Conservation (phyloP, 2,113 vertebrate genomes). For the Scatophagus argus region DNA sequence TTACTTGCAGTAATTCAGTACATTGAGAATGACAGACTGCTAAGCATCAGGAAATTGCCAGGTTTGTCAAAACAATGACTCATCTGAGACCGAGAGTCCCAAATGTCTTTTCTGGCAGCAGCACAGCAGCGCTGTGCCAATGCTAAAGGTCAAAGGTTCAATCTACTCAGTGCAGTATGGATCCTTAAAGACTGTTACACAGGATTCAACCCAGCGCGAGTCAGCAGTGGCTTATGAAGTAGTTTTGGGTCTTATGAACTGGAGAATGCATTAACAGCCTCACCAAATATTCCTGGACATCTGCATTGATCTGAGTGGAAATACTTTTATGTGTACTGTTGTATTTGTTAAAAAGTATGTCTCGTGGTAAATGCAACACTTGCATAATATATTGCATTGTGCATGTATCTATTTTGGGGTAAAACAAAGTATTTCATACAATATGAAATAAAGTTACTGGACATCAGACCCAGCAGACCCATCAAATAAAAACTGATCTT, state of each 20-base stretch:
- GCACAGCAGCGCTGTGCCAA: conserved; percentile 33
- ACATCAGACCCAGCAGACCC: too few relatives aligned
- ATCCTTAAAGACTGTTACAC: conserved; percentile 34
- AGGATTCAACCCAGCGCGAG: conserved; percentile 28
- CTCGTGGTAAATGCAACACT: too few relatives aligned
- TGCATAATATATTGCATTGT: too few relatives aligned
- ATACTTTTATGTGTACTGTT: not conserved
- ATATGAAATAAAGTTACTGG: too few relatives aligned
- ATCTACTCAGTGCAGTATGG: conserved; percentile 27
- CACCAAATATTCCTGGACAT: not conserved
- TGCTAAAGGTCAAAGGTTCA: conserved; percentile 71
- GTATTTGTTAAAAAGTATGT: too few relatives aligned
- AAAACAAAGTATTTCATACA: too few relatives aligned
- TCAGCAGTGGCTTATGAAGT: conserved; percentile 20
- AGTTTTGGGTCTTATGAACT: conserved; percentile 36
- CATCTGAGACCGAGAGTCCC: conserved; percentile 50
- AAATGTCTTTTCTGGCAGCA: conserved; percentile 68
- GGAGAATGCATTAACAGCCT: conserved; percentile 59
- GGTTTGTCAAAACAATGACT: conserved; percentile 72
- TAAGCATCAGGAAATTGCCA: conserved; percentile 64
- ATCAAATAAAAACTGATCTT: too few relatives aligned
- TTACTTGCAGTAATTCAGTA: conserved; percentile 30
- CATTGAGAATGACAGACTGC: conserved; percentile 33
- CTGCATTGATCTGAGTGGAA: not conserved
- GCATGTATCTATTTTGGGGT: too few relatives aligned